Evolutionary conservation across 2,113 vertebrate species (phyloP), one percentile per base, ranked within the genome.

Genomic region (Entelurus aequoreus): DNA sequence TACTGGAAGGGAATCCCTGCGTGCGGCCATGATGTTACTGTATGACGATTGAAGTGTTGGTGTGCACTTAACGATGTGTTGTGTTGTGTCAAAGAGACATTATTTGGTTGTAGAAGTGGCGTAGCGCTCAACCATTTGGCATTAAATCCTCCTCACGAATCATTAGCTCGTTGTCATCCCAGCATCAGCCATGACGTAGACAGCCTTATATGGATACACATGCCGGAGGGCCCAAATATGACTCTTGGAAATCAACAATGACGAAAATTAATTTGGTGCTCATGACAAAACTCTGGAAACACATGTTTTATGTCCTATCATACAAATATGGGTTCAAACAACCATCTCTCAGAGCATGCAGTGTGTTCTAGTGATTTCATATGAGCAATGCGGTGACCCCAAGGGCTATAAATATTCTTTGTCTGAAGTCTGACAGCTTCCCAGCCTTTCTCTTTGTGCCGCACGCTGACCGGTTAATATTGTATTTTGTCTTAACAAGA

Each of bases 181-280:
- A 49, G 80, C 86, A 85, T 85, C 88, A 78, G 81, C 64, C 58
- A 8, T 88, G 87, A 89, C 89, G 87, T 89, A 88, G 52, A 65
- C 63, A 75, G 74, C 85, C 84, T 69, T 88, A 88, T 86, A 88
- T 84, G 87, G 87, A 87, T 4, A 87, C 80, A 80, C 73, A 75
- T 61, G 74, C 75, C 60, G 36, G 71, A 47, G 53, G 70, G 16
- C 54, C 59, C 63, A 11, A 28, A 28, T 28, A 36, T 49, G 72
- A 7, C 16, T 42, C 12, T 56, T 13, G 38, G 40, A 44, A 57
- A 19, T 21, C 11, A 44, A 16, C n/a, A 16, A 51, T 57, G 55
- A 40, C 55, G 10, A 46, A 44, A 28, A 40, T 48, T 11, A 2
- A 6, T 48, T 6, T 44, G 36, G 56, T 62, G 47, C 15, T 50